Percentiles rank a stretch among this genome's conserved stretches.
These are phyloP conservation scores for Deilephila elpenor DNA, from an alignment of 2,888 invertebrate species.

Conservation along the genomic window DNA sequence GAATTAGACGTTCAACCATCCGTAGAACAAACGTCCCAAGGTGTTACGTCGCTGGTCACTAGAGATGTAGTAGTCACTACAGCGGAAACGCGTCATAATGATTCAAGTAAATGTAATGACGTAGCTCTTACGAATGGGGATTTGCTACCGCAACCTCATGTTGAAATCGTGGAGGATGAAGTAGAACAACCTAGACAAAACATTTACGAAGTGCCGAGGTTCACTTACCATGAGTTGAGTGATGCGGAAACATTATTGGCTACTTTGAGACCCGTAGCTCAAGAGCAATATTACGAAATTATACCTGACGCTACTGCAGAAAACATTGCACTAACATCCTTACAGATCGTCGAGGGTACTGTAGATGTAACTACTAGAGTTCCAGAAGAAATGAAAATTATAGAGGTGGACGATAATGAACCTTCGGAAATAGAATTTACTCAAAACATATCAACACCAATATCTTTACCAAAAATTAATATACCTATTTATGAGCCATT, in stretches of 20 bases:
- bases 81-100: constrained; percentile 15
- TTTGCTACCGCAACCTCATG: constrained; percentile 21
- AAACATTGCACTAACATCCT: neutral
- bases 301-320: neutral
- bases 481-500: constrained; percentile 44
- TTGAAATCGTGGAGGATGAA: constrained; percentile 29
- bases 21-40: constrained; percentile 16
- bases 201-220: constrained; percentile 55
- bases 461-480: neutral
- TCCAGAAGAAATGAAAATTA: neutral
- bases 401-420: neutral
- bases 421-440: neutral
- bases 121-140: constrained; percentile 31
- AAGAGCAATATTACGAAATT: neutral
- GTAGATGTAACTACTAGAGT: neutral
- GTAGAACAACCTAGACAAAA: constrained; percentile 25
- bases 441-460: constrained; percentile 28
- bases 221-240: constrained; percentile 57
- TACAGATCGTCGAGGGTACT: neutral
- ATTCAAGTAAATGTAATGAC: constrained; percentile 30
- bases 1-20: constrained; percentile 27
- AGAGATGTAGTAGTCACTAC: neutral
- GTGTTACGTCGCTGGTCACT: neutral
- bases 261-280: constrained; percentile 31
- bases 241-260: constrained; percentile 62